Conservation (phyloP, 1,140 invertebrate species). For the Geopemphigus sp. region DNA sequence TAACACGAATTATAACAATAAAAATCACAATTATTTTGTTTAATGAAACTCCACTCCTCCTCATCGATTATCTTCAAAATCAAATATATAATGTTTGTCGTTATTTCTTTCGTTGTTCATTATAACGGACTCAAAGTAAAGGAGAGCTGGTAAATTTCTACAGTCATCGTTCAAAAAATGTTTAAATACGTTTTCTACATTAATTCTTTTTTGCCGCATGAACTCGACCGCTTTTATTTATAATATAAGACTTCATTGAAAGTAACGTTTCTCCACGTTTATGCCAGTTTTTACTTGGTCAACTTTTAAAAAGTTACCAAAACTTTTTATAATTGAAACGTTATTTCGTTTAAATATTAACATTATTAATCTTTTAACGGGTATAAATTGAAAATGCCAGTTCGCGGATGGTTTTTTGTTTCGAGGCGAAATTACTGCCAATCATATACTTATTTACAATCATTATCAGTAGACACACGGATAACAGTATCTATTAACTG, state of each 20-base stretch:
- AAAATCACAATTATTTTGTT: slow-evolving; percentile 1
- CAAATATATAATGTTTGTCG: not conserved
- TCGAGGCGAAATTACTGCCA: slow-evolving; percentile 15
- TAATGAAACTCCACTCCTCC: slow-evolving; percentile 1
- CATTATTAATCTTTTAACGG: slow-evolving; percentile 4
- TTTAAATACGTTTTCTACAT: slow-evolving; percentile 45
- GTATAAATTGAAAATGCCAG: slow-evolving; percentile 49
- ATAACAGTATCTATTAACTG: too few relatives aligned
- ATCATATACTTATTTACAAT: slow-evolving; percentile 39
- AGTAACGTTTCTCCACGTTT: slow-evolving; percentile 22
- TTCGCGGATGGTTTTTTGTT: slow-evolving; percentile 29
- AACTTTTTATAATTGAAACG: slow-evolving; percentile 30
- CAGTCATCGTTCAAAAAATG: slow-evolving; percentile 49
- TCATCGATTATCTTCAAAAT: slow-evolving; percentile 11
- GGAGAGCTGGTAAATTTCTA: not conserved
- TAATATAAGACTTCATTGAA: not conserved
- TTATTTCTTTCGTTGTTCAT: not conserved
- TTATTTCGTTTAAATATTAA: slow-evolving; percentile 22
- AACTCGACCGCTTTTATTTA: slow-evolving; percentile 38
- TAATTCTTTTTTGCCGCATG: slow-evolving; percentile 44
- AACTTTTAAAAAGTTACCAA: slow-evolving; percentile 38
- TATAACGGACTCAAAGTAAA: slow-evolving; percentile 18
- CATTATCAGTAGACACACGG: slow-evolving; percentile 52
- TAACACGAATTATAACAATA: not conserved
- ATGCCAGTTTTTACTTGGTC: slow-evolving; percentile 18